Conservation (phyloP, 2,888 invertebrate genomes). For the Furcula furcula region DNA sequence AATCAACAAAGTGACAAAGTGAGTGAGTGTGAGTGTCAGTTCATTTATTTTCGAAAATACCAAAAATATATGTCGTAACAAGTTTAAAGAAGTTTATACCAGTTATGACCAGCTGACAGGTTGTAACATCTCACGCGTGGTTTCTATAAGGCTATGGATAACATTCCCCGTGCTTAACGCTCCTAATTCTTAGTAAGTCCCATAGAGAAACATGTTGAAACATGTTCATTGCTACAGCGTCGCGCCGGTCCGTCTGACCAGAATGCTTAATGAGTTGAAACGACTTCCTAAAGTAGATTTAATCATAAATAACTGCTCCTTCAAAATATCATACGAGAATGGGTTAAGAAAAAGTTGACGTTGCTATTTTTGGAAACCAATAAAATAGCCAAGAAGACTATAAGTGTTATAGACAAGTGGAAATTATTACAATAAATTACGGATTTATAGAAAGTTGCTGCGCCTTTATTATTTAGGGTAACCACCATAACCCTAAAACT, state of each 20-base stretch:
- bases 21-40: no score
- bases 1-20: no score
- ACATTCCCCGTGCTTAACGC: slow-evolving; percentile 16
- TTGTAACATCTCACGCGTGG: background rate
- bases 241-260: slow-evolving; percentile 10
- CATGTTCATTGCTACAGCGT: slow-evolving; percentile 22
- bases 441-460: no score
- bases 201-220: slow-evolving; percentile 25
- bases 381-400: no score
- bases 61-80: no score
- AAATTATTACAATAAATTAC: no score
- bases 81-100: no score
- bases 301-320: slow-evolving; percentile 10
- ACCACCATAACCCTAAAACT: no score
- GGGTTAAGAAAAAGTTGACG: background rate
- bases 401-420: no score
- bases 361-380: background rate
- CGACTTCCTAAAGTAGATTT: slow-evolving; percentile 25
- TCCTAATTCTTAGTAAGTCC: slow-evolving; percentile 20
- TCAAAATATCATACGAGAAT: background rate
- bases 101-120: no score
- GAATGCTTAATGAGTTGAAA: slow-evolving; percentile 21
- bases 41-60: no score
- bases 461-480: no score
- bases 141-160: slow-evolving; percentile 8